phyloP scores from a whole-genome alignment of 2,888 invertebrate genomes.

The Parapristionchus giblindavisi region DNA sequence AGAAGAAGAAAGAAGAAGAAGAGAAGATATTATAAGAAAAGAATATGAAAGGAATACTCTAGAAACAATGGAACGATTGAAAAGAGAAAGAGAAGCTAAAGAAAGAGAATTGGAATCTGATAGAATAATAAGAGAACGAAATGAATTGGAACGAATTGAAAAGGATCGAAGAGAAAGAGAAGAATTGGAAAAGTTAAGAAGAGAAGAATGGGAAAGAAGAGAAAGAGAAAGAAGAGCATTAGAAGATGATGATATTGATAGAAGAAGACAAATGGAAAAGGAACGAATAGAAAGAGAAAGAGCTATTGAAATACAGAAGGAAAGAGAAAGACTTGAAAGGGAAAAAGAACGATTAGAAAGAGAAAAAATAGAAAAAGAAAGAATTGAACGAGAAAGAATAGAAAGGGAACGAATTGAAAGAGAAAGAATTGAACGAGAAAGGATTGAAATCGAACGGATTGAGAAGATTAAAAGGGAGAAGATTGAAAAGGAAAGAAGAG shows the following conservation, averaged over 20 bases:
- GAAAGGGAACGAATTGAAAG: conserved; percentile 54
- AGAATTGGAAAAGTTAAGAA: conserved; percentile 42
- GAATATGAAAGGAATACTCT: conserved; percentile 45
- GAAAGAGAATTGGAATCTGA: conserved; percentile 58
- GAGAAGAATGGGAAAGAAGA: conserved; percentile 66
- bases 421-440: conserved; percentile 40
- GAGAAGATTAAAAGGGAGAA: conserved; percentile 66
- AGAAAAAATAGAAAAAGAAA: conserved; percentile 46
- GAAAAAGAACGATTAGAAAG: conserved; percentile 56
- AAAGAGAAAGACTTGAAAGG: conserved; percentile 48
- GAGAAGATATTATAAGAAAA: conserved; percentile 60
- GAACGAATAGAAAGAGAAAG: conserved; percentile 62
- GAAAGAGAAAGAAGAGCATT: conserved; percentile 56
- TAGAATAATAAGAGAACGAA: conserved; percentile 46
- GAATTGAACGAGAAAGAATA: conserved; percentile 53
- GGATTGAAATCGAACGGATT: conserved; percentile 65
- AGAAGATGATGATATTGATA: conserved; percentile 51
- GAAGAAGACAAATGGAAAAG: conserved; percentile 24
- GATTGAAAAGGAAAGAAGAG: conserved; percentile 57
- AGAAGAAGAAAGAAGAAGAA: conserved; percentile 61
- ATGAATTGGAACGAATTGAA: conserved; percentile 58
- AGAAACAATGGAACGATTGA: conserved; percentile 44
- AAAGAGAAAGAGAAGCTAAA: conserved; percentile 56
- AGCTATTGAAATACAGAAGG: conserved; percentile 49
- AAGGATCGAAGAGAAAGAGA: conserved; percentile 55